Evolutionary conservation across 1,140 invertebrate species (phyloP).

Genomic region (Trichonephila clavipes): DNA sequence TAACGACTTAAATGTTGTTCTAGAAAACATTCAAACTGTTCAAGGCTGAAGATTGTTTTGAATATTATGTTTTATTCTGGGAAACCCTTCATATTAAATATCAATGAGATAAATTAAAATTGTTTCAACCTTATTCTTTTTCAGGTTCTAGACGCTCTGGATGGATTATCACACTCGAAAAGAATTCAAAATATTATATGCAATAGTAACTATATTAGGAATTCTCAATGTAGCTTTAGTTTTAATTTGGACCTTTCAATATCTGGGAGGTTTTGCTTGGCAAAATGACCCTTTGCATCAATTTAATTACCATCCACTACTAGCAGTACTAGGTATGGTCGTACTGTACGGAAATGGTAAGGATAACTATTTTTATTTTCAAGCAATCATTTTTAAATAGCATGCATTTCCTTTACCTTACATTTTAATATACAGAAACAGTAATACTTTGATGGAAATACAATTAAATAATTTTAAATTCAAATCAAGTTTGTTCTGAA

Average conservation of each 20-base stretch:
- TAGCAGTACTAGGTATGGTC: constrained; percentile 41
- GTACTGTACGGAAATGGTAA: constrained; percentile 68
- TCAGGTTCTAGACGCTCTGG: not conserved
- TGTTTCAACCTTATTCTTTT: not conserved
- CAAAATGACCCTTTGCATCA: constrained; percentile 60
- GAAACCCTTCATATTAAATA: no score
- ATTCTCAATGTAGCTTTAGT: constrained; percentile 38
- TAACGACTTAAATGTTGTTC: no score
- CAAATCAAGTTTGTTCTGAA: no score
- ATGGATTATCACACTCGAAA: not conserved
- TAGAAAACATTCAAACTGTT: no score
- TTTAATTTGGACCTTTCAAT: constrained; percentile 39
- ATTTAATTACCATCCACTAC: constrained; percentile 67
- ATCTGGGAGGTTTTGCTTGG: constrained; percentile 63
- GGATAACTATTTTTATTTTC: not conserved
- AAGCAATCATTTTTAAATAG: no score
- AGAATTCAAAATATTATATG: constrained; percentile 10
- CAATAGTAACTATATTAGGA: constrained; percentile 2
- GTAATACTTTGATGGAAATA: no score
- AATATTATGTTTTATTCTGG: no score
- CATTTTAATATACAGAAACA: no score
- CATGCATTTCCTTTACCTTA: no score
- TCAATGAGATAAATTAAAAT: not conserved
- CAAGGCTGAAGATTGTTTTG: no score
- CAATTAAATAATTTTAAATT: no score